These are phyloP conservation scores for Laterallus jamaicensis DNA, from an alignment of 2,113 vertebrate genomes.

Conservation along the genomic window DNA sequence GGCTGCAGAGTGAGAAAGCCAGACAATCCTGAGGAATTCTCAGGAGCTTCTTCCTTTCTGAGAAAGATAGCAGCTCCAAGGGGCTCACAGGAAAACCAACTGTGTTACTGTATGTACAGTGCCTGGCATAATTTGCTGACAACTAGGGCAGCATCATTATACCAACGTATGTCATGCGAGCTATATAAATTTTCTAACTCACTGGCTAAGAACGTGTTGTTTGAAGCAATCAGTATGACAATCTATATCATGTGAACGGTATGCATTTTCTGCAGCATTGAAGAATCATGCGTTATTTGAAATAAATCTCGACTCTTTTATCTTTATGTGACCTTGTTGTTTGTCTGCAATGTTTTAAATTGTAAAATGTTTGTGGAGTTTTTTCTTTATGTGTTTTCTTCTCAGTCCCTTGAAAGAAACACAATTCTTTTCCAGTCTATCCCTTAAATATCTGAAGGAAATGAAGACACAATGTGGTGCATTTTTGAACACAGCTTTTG, in stretches of 20 bases:
- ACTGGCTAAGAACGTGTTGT: neutral
- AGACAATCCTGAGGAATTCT: neutral
- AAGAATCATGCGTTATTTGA: neutral
- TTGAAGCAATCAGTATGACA: neutral
- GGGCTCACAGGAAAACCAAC: neutral
- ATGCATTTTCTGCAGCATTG: neutral
- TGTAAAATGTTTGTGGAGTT: neutral
- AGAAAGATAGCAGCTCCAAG: neutral
- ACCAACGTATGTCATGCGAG: neutral
- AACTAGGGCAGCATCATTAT: neutral
- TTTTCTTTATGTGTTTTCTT: neutral
- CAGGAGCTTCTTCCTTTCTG: neutral
- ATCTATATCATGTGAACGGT: neutral
- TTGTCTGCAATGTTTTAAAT: neutral
- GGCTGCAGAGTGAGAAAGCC: neutral
- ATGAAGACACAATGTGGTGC: rapidly evolving
- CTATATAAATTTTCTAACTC: neutral
- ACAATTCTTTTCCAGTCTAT: neutral
- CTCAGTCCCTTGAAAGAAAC: neutral
- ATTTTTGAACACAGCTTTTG: neutral
- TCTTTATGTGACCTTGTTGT: neutral
- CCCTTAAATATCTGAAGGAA: neutral
- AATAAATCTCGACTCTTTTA: neutral
- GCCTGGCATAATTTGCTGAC: neutral
- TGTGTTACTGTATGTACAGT: neutral